Percentiles rank a stretch among this genome's conserved stretches.
Evolutionary conservation across 2,113 vertebrate species (phyloP).

Genomic region (Bubo blakistoni): DNA sequence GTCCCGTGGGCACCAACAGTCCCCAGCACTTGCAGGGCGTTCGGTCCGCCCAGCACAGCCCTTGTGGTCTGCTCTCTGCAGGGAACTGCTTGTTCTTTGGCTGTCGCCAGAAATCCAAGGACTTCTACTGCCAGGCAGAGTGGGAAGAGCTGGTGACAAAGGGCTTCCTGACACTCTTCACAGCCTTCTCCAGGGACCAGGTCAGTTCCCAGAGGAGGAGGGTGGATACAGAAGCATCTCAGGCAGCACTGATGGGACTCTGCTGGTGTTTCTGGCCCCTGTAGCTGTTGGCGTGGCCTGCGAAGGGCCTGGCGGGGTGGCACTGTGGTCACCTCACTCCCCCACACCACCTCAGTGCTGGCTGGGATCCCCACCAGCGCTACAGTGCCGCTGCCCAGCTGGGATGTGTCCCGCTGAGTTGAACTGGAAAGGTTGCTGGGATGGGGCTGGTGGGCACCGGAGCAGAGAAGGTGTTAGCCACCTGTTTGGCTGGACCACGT

Average conservation of each 20-base stretch:
- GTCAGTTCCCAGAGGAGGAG: constrained; percentile 60
- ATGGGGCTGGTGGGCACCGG: neutral
- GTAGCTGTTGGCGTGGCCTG: neutral
- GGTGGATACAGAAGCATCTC: neutral
- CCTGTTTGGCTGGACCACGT: neutral
- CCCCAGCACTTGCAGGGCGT: neutral
- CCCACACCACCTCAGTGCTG: neutral
- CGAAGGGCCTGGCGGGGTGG: neutral
- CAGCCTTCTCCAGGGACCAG: constrained; percentile 95
- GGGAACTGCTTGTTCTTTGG: constrained; percentile 90
- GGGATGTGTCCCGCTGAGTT: neutral
- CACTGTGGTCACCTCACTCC: neutral
- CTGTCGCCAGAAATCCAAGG: constrained; percentile 82
- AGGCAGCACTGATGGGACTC: neutral
- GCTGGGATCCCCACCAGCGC: neutral
- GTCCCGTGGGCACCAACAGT: neutral
- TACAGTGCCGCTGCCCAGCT: neutral
- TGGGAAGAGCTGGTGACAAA: constrained; percentile 79
- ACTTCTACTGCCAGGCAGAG: constrained; percentile 88
- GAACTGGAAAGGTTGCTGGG: neutral
- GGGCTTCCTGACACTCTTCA: constrained; percentile 80
- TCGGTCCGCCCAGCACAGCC: neutral
- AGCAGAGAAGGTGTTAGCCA: neutral
- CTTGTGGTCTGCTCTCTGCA: constrained; percentile 39
- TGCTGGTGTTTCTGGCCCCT: neutral